Evolutionary conservation across 53 echinoderm and acorn worm genomes (phyloP).

Genomic region (Luidia sarsii): DNA sequence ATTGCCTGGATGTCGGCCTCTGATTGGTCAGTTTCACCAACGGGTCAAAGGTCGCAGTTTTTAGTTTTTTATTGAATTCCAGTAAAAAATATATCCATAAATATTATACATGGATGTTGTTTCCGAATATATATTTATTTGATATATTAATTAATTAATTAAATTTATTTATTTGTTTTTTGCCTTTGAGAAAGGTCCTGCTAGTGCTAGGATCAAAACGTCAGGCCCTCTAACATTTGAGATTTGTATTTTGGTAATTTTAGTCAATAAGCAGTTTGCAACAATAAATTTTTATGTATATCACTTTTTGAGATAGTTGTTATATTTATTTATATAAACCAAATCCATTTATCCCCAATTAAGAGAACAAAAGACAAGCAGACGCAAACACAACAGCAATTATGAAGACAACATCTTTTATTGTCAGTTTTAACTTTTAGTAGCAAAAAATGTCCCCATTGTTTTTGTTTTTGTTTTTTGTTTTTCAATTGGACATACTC

Average conservation of each 20-base stretch:
- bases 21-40: slow-evolving; percentile 43
- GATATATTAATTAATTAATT: not conserved
- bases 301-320: too few relatives aligned
- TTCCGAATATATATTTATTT: not conserved
- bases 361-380: not conserved
- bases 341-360: not conserved
- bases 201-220: too few relatives aligned
- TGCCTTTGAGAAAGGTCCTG: too few relatives aligned
- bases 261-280: too few relatives aligned
- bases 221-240: too few relatives aligned
- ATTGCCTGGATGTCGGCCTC: slow-evolving; percentile 48
- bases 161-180: too few relatives aligned
- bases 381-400: not conserved
- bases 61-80: too few relatives aligned
- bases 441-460: slow-evolving; percentile 51
- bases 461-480: too few relatives aligned
- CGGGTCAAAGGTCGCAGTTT: slow-evolving; percentile 3
- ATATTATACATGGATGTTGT: too few relatives aligned
- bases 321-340: too few relatives aligned
- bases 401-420: slow-evolving; percentile 56
- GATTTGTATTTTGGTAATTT: too few relatives aligned
- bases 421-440: slow-evolving; percentile 49
- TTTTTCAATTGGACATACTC: slow-evolving; percentile 41
- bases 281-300: not conserved
- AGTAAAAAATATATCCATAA: too few relatives aligned